Evolutionary conservation across 2,797 vertebrate species (phyloP).

Genomic region (Pangasius larnaudii): DNA sequence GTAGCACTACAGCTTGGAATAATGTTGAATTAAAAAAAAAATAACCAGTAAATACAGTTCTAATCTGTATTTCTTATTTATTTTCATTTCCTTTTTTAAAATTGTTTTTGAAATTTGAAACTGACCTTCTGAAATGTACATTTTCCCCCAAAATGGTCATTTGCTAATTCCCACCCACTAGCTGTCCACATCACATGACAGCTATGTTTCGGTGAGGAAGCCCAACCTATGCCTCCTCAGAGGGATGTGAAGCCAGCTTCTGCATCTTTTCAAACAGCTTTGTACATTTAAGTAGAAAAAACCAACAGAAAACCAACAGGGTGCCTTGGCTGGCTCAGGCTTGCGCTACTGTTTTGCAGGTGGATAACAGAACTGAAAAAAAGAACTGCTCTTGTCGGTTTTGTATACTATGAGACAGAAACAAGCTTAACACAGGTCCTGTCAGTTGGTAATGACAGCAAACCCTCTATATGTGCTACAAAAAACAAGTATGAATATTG

Average conservation of each 20-base stretch:
- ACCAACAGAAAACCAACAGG: too few relatives aligned
- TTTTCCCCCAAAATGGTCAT: neutral
- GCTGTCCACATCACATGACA: neutral
- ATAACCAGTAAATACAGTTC: neutral
- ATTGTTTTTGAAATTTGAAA: neutral
- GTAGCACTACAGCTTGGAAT: too few relatives aligned
- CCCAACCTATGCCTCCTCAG: neutral
- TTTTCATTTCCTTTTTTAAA: neutral
- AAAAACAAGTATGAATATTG: neutral
- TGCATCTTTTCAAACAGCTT: neutral
- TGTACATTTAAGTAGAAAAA: neutral
- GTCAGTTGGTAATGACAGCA: neutral
- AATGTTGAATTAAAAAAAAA: neutral
- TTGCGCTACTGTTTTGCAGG: too few relatives aligned
- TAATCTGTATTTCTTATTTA: neutral
- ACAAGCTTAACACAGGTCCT: neutral
- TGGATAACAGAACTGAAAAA: conserved; percentile 16
- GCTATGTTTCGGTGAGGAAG: too few relatives aligned
- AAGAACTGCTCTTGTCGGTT: neutral
- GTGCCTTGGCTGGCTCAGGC: neutral
- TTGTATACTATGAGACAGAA: neutral
- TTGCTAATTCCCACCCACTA: neutral
- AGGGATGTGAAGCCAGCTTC: neutral
- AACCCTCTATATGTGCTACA: neutral
- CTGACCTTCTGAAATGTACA: neutral